Evolutionary conservation across 2,113 vertebrate genomes (phyloP), one percentile per base, ranked within the genome.

Genomic region (Periophthalmus modestus): DNA sequence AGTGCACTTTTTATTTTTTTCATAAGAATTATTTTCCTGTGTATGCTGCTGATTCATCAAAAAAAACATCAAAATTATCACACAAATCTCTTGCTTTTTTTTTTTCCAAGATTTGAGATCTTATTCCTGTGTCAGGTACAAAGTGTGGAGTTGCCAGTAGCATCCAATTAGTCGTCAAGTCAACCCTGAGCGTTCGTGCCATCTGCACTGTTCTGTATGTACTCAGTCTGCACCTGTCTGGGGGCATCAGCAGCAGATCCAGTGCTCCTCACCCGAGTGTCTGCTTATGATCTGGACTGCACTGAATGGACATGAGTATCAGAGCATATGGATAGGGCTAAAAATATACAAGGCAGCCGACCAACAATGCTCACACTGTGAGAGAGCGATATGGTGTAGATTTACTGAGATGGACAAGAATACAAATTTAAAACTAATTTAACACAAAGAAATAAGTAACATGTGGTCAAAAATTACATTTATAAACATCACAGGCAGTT

Each of bases 111-210:
- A 65, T 62, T 47, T 34, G 66, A 69, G 58, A 67, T 68, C 58
- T 28, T 69, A 71, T 66, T 83, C 79, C 79, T 82, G 84, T 78
- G 84, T 68, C 36, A 89, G 85, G 81, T 55, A 85, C 82, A 78
- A 33, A 71, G 57, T 33, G 81, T 79, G 55, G 15, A 5, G 74
- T 83, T 85, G 79, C 80, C 81, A 79, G 77, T 76, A 18, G 48
- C 73, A 66, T 81, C 75, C 83, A 81, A 81, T 85, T 75, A 81
- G 82, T 72, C 23, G 73, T 28, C 78, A 58, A 79, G 73, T 28
- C 79, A 58, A 79, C 81, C 79, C 76, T 55, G 57, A 48, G n/a
- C 1, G 63, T 18, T 19, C 67, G 69, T 75, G 81, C 74, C 39
- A 12, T 75, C 47, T 9, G 73, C 69, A 3, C 4, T 66, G 71